Conservation (phyloP, 2,113 vertebrate genomes). For the Smithornis capensis region DNA sequence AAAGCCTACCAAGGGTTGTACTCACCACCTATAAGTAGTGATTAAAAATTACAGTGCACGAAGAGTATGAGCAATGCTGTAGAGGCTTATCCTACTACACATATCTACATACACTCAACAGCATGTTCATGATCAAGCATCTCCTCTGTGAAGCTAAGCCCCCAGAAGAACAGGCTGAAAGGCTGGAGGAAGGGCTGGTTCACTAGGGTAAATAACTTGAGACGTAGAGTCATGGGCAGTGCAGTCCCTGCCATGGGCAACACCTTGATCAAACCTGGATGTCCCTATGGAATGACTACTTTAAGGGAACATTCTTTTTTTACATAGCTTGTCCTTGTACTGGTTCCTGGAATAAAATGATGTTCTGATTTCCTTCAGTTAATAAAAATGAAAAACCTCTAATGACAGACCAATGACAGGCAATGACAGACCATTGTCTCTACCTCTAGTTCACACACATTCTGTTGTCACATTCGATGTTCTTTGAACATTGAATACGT, state of each 20-base stretch:
- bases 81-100: not conserved
- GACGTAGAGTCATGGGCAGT: not conserved
- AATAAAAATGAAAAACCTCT: not conserved
- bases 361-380: not conserved
- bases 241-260: not conserved
- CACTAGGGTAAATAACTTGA: not conserved
- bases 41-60: not conserved
- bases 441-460: not conserved
- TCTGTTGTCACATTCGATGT: not conserved
- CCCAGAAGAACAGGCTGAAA: not conserved
- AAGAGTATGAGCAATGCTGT: not conserved
- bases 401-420: accelerated
- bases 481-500: not conserved
- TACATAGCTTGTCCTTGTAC: not conserved
- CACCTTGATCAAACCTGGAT: not conserved
- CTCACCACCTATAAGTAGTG: not conserved
- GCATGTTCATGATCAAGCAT: accelerated
- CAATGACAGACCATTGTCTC: accelerated
- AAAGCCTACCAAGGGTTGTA: not conserved
- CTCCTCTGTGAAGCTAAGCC: not conserved
- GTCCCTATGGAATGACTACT: not conserved
- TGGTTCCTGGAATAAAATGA: not conserved
- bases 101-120: accelerated
- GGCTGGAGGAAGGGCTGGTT: not conserved
- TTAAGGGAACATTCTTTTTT: not conserved